Conservation (phyloP, 2,888 invertebrate genomes). For the Dyspetes luteomarginatus region DNA sequence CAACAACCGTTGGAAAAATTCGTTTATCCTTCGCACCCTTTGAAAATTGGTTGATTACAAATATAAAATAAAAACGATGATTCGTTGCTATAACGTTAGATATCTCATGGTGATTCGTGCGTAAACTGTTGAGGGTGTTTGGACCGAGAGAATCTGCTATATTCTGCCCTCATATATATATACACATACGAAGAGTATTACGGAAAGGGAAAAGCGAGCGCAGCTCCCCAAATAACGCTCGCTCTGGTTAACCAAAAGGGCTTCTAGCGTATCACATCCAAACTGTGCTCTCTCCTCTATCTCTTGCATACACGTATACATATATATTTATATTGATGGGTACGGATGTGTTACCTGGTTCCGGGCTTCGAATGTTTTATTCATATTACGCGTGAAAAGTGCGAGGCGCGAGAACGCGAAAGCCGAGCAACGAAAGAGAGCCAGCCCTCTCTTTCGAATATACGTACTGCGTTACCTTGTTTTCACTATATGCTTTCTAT, state of each 20-base stretch:
- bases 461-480: slow-evolving; percentile 40
- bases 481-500: slow-evolving; percentile 39
- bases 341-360: slow-evolving; percentile 52
- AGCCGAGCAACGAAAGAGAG: slow-evolving; percentile 53
- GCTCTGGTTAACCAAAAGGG: slow-evolving; percentile 48
- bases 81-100: neutral
- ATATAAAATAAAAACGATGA: neutral
- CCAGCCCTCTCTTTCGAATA: slow-evolving; percentile 44
- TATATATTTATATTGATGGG: slow-evolving; percentile 21
- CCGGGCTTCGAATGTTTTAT: slow-evolving; percentile 76
- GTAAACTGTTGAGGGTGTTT: slow-evolving; percentile 8
- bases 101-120: slow-evolving; percentile 18
- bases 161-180: neutral
- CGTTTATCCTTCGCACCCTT: neutral
- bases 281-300: neutral
- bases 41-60: too few relatives aligned
- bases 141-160: slow-evolving; percentile 22
- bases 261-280: slow-evolving; percentile 1
- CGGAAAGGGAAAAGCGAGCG: slow-evolving; percentile 40
- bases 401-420: slow-evolving; percentile 61
- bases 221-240: slow-evolving; percentile 27
- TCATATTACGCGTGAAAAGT: slow-evolving; percentile 77
- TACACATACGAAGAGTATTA: slow-evolving; percentile 8
- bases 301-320: slow-evolving; percentile 34
- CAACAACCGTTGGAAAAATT: neutral